Percentiles rank a stretch among this genome's conserved stretches.
These are phyloP conservation scores for rabbit (Oryctolagus cuniculus) DNA, from an alignment of 2,113 vertebrate genomes.

Conservation along the genomic window DNA sequence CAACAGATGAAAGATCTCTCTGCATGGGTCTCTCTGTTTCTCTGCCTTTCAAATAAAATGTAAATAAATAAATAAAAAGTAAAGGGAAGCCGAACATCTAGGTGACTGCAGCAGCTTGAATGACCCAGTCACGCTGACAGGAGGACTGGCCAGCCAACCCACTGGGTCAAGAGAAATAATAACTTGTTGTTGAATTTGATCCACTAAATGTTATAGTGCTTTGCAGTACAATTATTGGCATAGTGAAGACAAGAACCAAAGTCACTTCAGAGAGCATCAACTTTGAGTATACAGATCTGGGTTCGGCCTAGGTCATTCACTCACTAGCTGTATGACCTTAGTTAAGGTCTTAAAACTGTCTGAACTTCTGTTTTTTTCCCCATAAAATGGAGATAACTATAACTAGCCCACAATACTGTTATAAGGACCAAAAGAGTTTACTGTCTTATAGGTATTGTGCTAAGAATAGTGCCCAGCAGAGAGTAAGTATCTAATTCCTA, in stretches of 20 bases:
- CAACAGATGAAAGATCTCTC: too few relatives aligned
- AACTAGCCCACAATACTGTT: neutral
- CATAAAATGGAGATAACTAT: slow-evolving; percentile 13
- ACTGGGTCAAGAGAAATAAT: neutral
- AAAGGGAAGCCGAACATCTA: neutral
- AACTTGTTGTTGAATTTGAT: neutral
- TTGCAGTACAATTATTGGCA: slow-evolving; percentile 9
- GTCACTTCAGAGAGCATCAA: neutral
- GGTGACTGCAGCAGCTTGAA: neutral
- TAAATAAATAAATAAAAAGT: too few relatives aligned
- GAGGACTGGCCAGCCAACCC: neutral
- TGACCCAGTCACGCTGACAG: neutral
- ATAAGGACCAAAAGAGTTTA: neutral
- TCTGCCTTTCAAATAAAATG: too few relatives aligned
- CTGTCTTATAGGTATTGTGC: neutral
- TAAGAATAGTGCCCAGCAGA: neutral
- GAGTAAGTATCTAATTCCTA: neutral
- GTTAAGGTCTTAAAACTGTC: neutral
- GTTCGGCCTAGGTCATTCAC: neutral
- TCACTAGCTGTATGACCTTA: neutral
- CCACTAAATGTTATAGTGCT: neutral
- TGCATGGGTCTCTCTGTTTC: too few relatives aligned
- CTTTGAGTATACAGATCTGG: neutral
- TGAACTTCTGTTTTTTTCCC: slow-evolving; percentile 25
- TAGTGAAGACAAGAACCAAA: slow-evolving; percentile 3